A percentile compares a stretch with the other conserved stretches of the same genome.
phyloP scores from a whole-genome alignment of 2,113 vertebrate species.

The Mystacornis crossleyi region DNA sequence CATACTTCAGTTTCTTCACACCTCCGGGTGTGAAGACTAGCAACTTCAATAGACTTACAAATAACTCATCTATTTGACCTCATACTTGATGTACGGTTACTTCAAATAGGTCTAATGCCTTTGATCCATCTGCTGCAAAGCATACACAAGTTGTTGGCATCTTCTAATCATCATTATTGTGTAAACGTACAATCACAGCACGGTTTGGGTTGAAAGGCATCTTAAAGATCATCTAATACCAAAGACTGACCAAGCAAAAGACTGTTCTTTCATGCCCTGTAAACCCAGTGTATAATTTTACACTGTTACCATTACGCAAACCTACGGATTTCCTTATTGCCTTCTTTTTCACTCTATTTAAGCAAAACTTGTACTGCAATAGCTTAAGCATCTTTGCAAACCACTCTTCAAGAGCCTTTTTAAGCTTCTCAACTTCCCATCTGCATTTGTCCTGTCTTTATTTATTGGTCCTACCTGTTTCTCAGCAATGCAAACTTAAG shows the following conservation, averaged over 20 bases:
- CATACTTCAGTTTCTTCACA: background rate
- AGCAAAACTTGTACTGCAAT: background rate
- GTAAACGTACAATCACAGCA: background rate
- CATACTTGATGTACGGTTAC: background rate
- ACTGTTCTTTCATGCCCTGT: background rate
- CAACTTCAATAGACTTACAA: background rate
- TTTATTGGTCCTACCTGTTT: background rate
- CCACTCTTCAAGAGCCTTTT: background rate
- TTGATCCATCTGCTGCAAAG: background rate
- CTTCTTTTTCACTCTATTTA: background rate
- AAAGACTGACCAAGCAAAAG: background rate
- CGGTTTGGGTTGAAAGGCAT: background rate
- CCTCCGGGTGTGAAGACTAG: rapidly evolving
- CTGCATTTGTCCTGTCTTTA: background rate
- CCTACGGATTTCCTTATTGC: background rate
- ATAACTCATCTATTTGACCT: background rate
- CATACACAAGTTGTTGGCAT: background rate
- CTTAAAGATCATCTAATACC: background rate
- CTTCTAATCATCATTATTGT: background rate
- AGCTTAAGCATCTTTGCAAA: background rate
- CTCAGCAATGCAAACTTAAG: background rate
- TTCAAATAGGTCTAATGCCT: background rate
- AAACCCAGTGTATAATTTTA: background rate
- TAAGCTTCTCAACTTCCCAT: background rate
- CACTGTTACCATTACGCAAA: background rate